These are phyloP conservation scores for Probosciger aterrimus DNA, from an alignment of 2,113 vertebrate genomes.

Conservation along the genomic window DNA sequence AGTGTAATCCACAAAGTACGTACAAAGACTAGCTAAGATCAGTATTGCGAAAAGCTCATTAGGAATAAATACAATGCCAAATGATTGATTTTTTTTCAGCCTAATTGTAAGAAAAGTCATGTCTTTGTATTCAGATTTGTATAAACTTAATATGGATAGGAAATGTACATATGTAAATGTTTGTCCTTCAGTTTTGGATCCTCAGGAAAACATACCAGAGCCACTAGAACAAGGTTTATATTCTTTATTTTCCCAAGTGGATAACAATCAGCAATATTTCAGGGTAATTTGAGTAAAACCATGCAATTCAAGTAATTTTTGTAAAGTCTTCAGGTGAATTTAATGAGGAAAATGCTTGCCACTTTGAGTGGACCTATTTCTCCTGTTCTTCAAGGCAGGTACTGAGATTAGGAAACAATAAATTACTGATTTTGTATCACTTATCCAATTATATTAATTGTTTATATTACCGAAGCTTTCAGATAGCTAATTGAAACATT, in stretches of 20 bases:
- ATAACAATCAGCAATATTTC: slow-evolving; percentile 20
- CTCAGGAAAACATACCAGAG: neutral
- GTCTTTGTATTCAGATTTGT: neutral
- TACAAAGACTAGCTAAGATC: neutral
- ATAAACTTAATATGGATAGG: neutral
- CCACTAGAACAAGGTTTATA: neutral
- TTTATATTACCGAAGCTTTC: neutral
- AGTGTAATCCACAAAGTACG: neutral
- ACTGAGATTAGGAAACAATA: neutral
- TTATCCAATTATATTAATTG: neutral
- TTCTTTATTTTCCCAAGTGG: slow-evolving; percentile 55
- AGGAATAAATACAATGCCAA: neutral
- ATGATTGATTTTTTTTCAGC: neutral
- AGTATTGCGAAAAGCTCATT: neutral
- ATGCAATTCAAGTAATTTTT: neutral
- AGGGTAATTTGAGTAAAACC: neutral
- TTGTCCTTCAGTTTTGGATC: neutral
- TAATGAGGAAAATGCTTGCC: neutral
- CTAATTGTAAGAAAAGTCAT: neutral
- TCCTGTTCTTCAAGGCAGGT: neutral
- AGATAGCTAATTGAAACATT: neutral
- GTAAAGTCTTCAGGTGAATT: neutral
- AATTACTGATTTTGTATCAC: neutral
- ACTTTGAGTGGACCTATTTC: neutral
- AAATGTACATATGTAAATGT: neutral